Evolutionary conservation across 2,888 invertebrate species (phyloP), one percentile per base, ranked within the genome.

Genomic region (Cheilosia pagana): DNA sequence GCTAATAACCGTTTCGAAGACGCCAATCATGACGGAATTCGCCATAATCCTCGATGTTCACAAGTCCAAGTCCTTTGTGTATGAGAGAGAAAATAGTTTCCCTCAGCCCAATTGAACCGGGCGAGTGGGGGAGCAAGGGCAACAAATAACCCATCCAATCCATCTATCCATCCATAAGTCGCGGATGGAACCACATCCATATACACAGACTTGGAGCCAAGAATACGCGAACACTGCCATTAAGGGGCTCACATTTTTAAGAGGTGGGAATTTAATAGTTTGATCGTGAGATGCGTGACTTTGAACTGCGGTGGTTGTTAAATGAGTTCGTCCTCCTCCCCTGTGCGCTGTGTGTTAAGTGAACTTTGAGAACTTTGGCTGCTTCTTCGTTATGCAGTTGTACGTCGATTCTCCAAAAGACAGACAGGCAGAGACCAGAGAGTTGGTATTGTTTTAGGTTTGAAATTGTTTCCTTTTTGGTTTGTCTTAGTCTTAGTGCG

Each of bases 201-300:
- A 35, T 43, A 21, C 25, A 12, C 50, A 28, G 41, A 43, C 35
- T 50, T 43, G 35, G 39, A 75, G 16, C 39, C 60, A 57, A 72
- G 63, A 52, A 28, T 28, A 65, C 74, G 68, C 35, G 65, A 77
- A 67, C 71, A 52, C 71, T 76, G 75, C 75, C 71, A 85, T 85
- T 85, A 83, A 77, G 72, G 70, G 62, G 62, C 81, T 74, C 68
- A 25, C 72, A 72, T 81, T 81, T 75, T 81, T 75, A 83, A 72
- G 85, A 85, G 85, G 87, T 85, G 75, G 87, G 87, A 81, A 86
- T 87, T 88, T 88, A 88, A 88, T 88, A 88, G 88, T 88, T 87
- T 86, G 87, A 88, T 88, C 88, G 88, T 88, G 88, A 88, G 88
- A 87, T 88, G 88, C 88, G 88, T 88, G 88, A 88, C 88, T 88